phyloP scores from a whole-genome alignment of 2,113 vertebrate species.

The Phylloscopus trochiloides region DNA sequence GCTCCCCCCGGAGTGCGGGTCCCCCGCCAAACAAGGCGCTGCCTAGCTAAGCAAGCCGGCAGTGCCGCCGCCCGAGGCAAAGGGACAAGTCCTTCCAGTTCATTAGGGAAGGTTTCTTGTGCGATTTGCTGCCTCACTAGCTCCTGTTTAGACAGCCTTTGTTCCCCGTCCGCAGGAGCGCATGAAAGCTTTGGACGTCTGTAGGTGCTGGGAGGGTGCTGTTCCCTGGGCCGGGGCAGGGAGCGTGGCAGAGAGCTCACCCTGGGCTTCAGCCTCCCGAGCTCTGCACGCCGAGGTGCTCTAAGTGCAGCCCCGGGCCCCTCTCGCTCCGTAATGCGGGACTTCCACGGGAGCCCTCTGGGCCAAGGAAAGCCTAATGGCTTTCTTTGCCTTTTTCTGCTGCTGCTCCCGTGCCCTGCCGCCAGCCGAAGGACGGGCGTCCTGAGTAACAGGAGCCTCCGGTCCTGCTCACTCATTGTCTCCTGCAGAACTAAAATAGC shows the following conservation, averaged over 20 bases:
- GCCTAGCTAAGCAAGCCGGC: neutral
- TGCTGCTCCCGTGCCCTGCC: neutral
- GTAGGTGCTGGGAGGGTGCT: neutral
- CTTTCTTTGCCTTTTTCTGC: neutral
- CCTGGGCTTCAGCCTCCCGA: neutral
- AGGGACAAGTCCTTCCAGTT: constrained; percentile 68
- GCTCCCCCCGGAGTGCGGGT: neutral
- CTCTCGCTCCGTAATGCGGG: neutral
- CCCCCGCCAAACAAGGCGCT: neutral
- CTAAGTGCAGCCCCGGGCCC: neutral
- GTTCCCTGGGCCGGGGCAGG: neutral
- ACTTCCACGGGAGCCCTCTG: neutral
- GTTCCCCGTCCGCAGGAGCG: neutral
- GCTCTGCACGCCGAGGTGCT: neutral
- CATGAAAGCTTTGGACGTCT: neutral
- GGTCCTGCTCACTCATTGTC: neutral
- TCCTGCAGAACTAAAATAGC: constrained; percentile 34
- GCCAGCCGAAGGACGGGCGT: neutral
- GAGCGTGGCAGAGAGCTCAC: neutral
- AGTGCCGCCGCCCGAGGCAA: neutral
- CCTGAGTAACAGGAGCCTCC: neutral
- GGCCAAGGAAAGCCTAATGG: neutral
- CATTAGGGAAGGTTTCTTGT: constrained; percentile 64
- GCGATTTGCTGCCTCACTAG: constrained; percentile 63
- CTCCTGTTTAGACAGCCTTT: constrained; percentile 60